phyloP scores from a whole-genome alignment of 2,797 vertebrate species.

The Hemitrygon akajei region DNA sequence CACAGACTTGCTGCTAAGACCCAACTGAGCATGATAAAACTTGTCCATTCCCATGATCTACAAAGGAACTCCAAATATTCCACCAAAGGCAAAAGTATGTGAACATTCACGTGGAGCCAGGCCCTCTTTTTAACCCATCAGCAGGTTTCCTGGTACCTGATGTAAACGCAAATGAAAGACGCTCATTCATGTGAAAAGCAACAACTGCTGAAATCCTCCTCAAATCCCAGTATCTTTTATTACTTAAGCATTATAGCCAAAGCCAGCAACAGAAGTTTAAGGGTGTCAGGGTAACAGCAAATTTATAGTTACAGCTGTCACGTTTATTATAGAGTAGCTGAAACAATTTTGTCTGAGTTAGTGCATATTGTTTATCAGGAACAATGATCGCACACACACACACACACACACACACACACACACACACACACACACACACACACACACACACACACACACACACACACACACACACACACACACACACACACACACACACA shows the following conservation, averaged over 20 bases:
- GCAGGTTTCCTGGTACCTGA: neutral
- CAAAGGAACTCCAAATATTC: neutral
- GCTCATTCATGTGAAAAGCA: slow-evolving; percentile 48
- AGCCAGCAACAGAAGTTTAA: slow-evolving; percentile 47
- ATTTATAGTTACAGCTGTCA: neutral
- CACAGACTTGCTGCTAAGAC: neutral
- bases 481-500: too few species aligned
- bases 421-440: too few species aligned
- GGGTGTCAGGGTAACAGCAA: slow-evolving; percentile 34
- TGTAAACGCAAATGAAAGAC: slow-evolving; percentile 46
- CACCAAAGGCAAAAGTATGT: neutral
- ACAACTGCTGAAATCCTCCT: slow-evolving; percentile 46
- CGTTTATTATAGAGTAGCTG: neutral
- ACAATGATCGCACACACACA: neutral
- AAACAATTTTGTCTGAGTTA: neutral
- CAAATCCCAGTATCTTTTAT: slow-evolving; percentile 36
- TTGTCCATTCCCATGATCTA: neutral
- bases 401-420: too few species aligned
- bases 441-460: too few species aligned
- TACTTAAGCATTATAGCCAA: slow-evolving; percentile 46
- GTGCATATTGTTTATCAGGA: neutral
- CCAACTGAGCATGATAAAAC: neutral
- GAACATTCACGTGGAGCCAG: neutral
- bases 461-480: too few species aligned
- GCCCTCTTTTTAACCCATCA: neutral